These are phyloP conservation scores for Varroa destructor DNA, from an alignment of 1,140 invertebrate genomes.

Conservation along the genomic window DNA sequence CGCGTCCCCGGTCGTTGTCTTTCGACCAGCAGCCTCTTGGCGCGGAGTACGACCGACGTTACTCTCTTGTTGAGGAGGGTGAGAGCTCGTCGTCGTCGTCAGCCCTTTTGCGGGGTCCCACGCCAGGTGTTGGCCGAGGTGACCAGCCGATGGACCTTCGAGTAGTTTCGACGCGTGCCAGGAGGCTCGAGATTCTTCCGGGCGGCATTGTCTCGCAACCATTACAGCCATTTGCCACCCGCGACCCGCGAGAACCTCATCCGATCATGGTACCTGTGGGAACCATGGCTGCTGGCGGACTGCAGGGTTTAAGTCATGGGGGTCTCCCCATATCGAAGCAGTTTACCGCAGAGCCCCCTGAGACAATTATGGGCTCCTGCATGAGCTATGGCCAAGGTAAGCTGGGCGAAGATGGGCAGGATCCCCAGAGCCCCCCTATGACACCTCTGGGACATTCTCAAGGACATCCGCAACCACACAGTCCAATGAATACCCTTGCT, in stretches of 20 bases:
- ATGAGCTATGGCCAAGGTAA: too few species aligned
- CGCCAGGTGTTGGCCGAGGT: neutral
- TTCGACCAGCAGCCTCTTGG: neutral
- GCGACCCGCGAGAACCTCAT: neutral
- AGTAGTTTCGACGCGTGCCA: conserved; percentile 22
- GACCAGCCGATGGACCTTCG: conserved; percentile 28
- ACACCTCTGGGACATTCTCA: too few species aligned
- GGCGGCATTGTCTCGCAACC: conserved; percentile 26
- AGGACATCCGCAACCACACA: too few species aligned
- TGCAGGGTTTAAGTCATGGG: too few species aligned
- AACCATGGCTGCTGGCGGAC: neutral
- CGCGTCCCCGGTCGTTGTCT: conserved; percentile 25
- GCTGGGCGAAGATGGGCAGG: too few species aligned
- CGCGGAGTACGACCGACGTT: too few species aligned
- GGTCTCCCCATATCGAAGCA: neutral
- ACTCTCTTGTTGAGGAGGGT: too few species aligned
- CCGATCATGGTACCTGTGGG: conserved; percentile 1
- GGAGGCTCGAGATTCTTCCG: conserved; percentile 27
- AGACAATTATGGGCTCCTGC: too few species aligned
- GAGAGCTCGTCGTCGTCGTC: too few species aligned
- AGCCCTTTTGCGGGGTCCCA: too few species aligned
- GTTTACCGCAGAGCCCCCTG: neutral
- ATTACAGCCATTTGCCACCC: neutral
- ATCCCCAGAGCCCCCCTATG: too few species aligned
- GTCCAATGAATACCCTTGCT: too few species aligned